phyloP scores from a whole-genome alignment of 2,113 vertebrate genomes.

The Poecilia latipinna region DNA sequence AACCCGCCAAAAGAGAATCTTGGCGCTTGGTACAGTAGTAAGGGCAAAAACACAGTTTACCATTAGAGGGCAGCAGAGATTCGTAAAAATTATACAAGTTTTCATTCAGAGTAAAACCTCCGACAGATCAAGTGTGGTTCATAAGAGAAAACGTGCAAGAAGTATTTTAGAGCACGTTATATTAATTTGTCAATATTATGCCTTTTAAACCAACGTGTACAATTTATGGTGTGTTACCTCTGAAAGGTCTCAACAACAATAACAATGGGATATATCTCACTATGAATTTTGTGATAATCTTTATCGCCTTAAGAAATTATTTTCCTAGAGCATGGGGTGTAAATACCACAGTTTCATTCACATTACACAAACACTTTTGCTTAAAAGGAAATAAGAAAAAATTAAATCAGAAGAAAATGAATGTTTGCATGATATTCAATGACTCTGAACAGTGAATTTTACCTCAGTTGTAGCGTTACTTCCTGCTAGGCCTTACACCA shows the following conservation, averaged over 20 bases:
- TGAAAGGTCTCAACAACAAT: not conserved
- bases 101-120: not conserved
- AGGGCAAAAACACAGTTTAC: fast-evolving
- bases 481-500: not conserved
- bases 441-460: not conserved
- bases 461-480: too few relatives aligned
- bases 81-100: not conserved
- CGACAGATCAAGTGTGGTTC: too few relatives aligned
- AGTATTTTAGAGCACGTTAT: not conserved
- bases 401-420: too few relatives aligned
- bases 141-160: too few relatives aligned
- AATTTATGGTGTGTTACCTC: not conserved
- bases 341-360: not conserved
- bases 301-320: not conserved
- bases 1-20: not conserved
- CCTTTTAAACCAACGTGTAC: too few relatives aligned
- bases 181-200: not conserved
- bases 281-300: not conserved
- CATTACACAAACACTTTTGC: not conserved
- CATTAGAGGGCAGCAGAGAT: slow-evolving; percentile 52
- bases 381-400: too few relatives aligned
- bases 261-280: not conserved
- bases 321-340: not conserved
- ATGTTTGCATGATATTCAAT: not conserved
- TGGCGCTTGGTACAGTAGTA: not conserved